Evolutionary conservation across 1,140 invertebrate species (phyloP).

Genomic region (roundworm (Caenorhabditis elegans)): WBcel235 BX284605.5:10802501-10803000

Average conservation of each 20-base stretch:
- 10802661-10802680: constrained; percentile 48
- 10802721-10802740: background rate
- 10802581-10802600: constrained; percentile 47
- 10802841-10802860: constrained; percentile 44
- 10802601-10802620: constrained; percentile 50
- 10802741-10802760: background rate
- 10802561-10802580: constrained; percentile 45
- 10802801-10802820: constrained; percentile 41
- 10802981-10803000: constrained; percentile 11
- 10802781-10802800: constrained; percentile 46
- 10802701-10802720: constrained; percentile 38
- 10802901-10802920: constrained; percentile 21
- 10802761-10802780: constrained; percentile 49
- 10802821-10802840: constrained; percentile 49
- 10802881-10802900: constrained; percentile 48
- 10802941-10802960: background rate
- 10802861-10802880: constrained; percentile 41
- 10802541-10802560: constrained; percentile 13
- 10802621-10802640: constrained; percentile 48
- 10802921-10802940: constrained; percentile 32
- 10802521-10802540: background rate
- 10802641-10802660: constrained; percentile 45
- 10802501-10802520: background rate
- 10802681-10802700: constrained; percentile 1
- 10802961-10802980: constrained; percentile 31